A percentile compares a stretch with the other conserved stretches of the same genome.
These are phyloP conservation scores for Epirrhoe alternata DNA, from an alignment of 2,888 invertebrate species.

Conservation along the genomic window DNA sequence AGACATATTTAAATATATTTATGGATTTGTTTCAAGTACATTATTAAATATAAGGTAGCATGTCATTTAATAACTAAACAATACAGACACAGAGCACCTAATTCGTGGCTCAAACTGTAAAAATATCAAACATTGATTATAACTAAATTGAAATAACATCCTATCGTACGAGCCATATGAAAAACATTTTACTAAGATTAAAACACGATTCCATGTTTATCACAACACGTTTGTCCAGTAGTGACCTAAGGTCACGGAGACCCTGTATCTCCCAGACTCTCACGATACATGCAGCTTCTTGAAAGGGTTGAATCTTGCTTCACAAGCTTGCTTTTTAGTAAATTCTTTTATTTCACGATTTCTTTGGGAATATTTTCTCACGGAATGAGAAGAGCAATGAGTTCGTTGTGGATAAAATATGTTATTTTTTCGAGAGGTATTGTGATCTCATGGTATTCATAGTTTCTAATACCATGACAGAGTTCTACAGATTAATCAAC, in stretches of 20 bases:
- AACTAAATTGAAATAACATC: neutral
- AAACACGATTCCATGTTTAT: neutral
- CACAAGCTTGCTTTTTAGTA: neutral
- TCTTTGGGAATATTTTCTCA: conserved; percentile 10
- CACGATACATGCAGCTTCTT: conserved; percentile 63
- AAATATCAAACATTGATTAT: no score
- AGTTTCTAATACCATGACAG: no score
- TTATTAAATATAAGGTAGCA: no score
- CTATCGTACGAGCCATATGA: neutral
- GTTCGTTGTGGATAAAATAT: neutral
- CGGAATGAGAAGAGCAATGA: neutral
- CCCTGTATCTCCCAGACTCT: conserved; percentile 62
- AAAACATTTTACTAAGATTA: neutral
- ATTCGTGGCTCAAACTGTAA: no score
- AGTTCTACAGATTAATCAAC: no score
- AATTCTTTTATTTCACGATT: neutral
- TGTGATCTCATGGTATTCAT: no score
- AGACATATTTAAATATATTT: no score
- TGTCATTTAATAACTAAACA: no score
- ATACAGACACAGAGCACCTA: no score
- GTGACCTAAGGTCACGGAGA: conserved; percentile 67
- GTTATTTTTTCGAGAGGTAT: no score
- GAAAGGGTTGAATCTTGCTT: conserved; percentile 55
- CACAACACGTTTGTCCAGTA: conserved; percentile 43
- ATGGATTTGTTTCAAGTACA: no score